phyloP scores from a whole-genome alignment of 2,797 vertebrate species.

The Gila robusta region DNA sequence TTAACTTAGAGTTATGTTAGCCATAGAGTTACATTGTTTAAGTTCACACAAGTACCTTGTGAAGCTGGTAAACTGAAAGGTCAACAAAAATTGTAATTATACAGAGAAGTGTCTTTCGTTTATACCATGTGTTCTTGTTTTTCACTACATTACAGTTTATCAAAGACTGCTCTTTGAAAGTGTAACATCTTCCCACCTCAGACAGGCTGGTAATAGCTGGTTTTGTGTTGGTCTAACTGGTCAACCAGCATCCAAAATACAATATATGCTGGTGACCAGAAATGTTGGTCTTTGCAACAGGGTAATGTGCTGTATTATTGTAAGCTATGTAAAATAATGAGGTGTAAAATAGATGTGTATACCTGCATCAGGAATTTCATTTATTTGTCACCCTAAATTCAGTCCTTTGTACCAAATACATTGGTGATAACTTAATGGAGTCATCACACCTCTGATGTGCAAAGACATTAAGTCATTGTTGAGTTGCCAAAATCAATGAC shows the following conservation, averaged over 20 bases:
- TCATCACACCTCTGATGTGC: slow-evolving; percentile 21
- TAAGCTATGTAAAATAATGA: background rate
- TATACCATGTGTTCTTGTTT: background rate
- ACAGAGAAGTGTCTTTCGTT: background rate
- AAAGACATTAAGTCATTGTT: slow-evolving; percentile 12
- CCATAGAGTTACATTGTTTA: background rate
- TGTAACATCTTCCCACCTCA: slow-evolving; percentile 9
- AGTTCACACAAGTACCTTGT: background rate
- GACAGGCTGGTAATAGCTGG: background rate
- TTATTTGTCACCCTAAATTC: slow-evolving; percentile 3
- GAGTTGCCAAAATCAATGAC: slow-evolving; percentile 35
- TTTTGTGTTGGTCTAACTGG: slow-evolving; percentile 9
- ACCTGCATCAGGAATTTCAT: background rate
- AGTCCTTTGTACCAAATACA: background rate
- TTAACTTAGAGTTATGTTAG: slow-evolving; percentile 11
- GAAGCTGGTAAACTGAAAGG: slow-evolving; percentile 16
- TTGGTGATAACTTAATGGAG: slow-evolving; percentile 24
- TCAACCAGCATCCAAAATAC: background rate
- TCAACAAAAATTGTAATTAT: background rate
- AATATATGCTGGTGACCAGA: background rate
- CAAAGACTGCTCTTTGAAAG: slow-evolving; percentile 3
- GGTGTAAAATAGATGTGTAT: background rate
- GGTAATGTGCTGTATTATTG: background rate
- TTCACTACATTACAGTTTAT: slow-evolving; percentile 7
- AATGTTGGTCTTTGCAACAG: background rate